These are phyloP conservation scores for Tetrax tetrax DNA, from an alignment of 2,113 vertebrate species.

Conservation along the genomic window DNA sequence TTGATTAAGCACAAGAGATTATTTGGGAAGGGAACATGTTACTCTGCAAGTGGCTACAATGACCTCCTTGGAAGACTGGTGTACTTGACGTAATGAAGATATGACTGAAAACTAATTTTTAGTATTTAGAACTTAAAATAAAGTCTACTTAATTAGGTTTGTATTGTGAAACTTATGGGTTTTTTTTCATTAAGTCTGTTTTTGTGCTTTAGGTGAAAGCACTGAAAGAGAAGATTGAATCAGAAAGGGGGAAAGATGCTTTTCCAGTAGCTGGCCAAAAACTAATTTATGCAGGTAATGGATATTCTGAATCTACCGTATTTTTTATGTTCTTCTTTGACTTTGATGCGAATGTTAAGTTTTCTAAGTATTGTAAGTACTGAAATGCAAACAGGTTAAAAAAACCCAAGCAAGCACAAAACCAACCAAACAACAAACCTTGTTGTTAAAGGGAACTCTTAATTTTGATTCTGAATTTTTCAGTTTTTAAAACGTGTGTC, in stretches of 20 bases:
- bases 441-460: not conserved
- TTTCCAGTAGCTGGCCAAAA: constrained; percentile 94
- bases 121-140: not conserved
- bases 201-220: constrained; percentile 86
- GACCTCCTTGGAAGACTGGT: not conserved
- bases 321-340: not conserved
- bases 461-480: not conserved
- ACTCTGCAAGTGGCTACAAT: not conserved
- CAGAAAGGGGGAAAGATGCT: constrained; percentile 90
- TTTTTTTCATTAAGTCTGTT: not conserved
- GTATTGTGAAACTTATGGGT: not conserved
- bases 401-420: not conserved
- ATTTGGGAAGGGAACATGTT: not conserved
- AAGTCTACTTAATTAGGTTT: not conserved
- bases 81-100: not conserved
- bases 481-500: not conserved
- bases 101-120: not conserved
- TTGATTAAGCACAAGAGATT: not conserved
- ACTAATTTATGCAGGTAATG: constrained; percentile 95
- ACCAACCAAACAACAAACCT: not conserved
- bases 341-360: not conserved
- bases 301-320: not conserved
- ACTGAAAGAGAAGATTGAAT: constrained; percentile 94
- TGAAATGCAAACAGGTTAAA: not conserved
- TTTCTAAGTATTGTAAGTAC: not conserved